Conservation (phyloP, 2,113 vertebrate genomes). For the Kryptolebias marmoratus region DNA sequence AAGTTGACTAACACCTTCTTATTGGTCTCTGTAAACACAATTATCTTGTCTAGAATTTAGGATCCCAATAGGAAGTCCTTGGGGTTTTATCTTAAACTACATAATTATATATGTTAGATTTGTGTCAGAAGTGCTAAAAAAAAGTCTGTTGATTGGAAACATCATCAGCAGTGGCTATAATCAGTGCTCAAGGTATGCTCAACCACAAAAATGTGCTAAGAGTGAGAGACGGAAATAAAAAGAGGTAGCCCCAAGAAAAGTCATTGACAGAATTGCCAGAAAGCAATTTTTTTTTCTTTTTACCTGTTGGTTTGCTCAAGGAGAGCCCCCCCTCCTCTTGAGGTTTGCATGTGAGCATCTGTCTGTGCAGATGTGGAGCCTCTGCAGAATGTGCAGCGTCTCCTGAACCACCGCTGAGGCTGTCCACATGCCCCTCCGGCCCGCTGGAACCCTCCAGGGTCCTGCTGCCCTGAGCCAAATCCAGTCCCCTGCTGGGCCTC, state of each 20-base stretch:
- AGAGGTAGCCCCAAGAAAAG: neutral
- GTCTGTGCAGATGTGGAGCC: conserved; percentile 77
- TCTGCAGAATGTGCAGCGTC: conserved; percentile 78
- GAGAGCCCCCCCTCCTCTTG: conserved; percentile 80
- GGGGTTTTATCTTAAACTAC: neutral
- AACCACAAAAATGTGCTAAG: conserved; percentile 29
- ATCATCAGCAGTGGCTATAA: conserved; percentile 36
- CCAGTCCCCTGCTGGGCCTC: conserved; percentile 55
- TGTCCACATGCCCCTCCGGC: conserved; percentile 57
- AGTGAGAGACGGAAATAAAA: conserved; percentile 12
- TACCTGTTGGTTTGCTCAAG: conserved; percentile 82
- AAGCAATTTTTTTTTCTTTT: conserved; percentile 28
- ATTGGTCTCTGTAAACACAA: neutral
- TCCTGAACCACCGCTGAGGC: conserved; percentile 17
- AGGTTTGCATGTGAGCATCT: conserved; percentile 77
- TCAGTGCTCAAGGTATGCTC: conserved; percentile 31
- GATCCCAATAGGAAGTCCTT: neutral
- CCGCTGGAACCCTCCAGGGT: conserved; percentile 19
- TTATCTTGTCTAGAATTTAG: neutral
- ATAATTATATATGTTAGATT: neutral
- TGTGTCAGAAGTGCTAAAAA: neutral
- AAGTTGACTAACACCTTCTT: neutral
- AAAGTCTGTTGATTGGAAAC: conserved; percentile 26
- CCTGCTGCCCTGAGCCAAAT: conserved; percentile 46
- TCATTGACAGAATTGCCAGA: conserved; percentile 12